Conservation (phyloP, 2,113 vertebrate species). For the Benitochromis conjunctus region DNA sequence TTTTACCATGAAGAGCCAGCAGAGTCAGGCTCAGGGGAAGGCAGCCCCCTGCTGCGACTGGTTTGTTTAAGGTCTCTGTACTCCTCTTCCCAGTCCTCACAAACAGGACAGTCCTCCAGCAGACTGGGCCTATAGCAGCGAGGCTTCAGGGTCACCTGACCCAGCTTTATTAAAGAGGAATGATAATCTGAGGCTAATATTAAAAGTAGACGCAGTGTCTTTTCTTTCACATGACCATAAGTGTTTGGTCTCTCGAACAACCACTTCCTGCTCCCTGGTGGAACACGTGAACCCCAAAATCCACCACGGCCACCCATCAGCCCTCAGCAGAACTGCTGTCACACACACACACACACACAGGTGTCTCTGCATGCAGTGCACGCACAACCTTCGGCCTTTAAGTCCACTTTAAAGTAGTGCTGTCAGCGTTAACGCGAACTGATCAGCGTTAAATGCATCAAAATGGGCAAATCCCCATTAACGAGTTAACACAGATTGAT, state of each 20-base stretch:
- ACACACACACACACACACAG: constrained; percentile 42
- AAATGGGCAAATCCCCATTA: no score
- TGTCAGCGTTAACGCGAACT: no score
- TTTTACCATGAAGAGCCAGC: background rate
- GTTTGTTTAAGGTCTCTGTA: background rate
- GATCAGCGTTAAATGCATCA: no score
- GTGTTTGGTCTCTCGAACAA: background rate
- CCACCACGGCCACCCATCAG: background rate
- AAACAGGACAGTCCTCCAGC: background rate
- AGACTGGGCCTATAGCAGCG: background rate
- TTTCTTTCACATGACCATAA: background rate
- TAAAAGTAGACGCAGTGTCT: background rate
- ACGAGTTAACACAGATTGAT: no score
- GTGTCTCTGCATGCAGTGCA: background rate
- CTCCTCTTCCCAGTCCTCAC: background rate
- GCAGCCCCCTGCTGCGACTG: background rate
- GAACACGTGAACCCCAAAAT: background rate
- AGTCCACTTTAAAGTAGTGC: background rate
- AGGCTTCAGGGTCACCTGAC: background rate
- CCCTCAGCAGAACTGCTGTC: constrained; percentile 41
- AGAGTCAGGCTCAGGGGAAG: background rate
- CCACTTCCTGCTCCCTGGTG: constrained; percentile 41
- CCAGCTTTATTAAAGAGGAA: background rate
- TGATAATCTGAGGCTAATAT: background rate
- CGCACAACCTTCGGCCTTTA: background rate